Base-by-base conservation (phyloP, 2,797 vertebrate species). In the Tauraco hartlaubi region DNA sequence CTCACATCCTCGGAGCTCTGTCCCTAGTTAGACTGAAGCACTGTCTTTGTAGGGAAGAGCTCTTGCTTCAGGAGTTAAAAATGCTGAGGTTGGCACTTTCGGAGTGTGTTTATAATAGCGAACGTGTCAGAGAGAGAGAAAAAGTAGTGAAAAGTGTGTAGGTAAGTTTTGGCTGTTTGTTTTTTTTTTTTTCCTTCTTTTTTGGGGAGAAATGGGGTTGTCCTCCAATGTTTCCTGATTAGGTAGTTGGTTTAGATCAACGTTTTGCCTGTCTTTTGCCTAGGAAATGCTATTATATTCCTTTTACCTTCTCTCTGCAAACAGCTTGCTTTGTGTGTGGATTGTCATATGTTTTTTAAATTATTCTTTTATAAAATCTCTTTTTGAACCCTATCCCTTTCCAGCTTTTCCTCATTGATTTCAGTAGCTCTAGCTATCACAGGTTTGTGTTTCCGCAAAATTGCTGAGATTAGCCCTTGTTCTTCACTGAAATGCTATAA, bases 1-100 rank as follows among this genome's bases (percentile, higher is more conserved):
- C 43, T 95, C 41, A 19, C 75, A 68, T 94, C 72, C 87, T 94
- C 9, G 2, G 61, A 80, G 41, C 68, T 83, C 76, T 18, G 46
- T 64, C 35, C 6, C 8, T 77, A 18, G 6, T 85, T 74, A 58
- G 3, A 0, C 52, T 66, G 74, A 84, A 77, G 72, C 0, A 0
- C 49, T 83, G 41, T 75, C 66, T 51, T 83, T 15, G 4, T 8
- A 76, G 73, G 54, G 56, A 88, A 64, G 51, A 59, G 51, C 39
- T 21, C 44, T 79, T 78, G 35, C 85, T 96, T 87, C 41, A 23
- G 71, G 64, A 92, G 46, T 74, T 46, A 72, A 87, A 93, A 91
- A 61, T 89, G 54, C 81, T 78, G 66, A 90, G 73, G 35, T 46
- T 88, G 76, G 58, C 43, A 35, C 77, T 91, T 49, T 35, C 76